Percentiles rank a stretch among this genome's conserved stretches.
These are phyloP conservation scores for Alcedo quadribrachys DNA, from an alignment of 2,797 vertebrate genomes.

Conservation along the genomic window DNA sequence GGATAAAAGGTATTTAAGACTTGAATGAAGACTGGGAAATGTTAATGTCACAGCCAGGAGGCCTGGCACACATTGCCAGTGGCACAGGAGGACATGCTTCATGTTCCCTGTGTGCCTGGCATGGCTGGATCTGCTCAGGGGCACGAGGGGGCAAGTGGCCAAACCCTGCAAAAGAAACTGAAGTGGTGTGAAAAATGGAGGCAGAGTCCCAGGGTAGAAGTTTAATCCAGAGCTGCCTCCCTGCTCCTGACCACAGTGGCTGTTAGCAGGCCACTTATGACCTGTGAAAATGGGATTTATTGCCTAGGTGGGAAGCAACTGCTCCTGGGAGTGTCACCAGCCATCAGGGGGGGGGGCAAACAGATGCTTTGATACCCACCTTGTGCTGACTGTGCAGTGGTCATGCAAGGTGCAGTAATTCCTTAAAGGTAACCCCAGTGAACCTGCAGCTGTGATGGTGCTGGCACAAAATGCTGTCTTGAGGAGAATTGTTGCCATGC, in stretches of 20 bases:
- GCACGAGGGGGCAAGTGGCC: not conserved
- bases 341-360: not conserved
- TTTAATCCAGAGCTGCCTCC: not conserved
- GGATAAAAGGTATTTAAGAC: constrained; percentile 6
- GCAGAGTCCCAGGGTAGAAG: not conserved
- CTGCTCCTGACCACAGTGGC: not conserved
- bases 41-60: not conserved
- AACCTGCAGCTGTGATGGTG: not conserved
- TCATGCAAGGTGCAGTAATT: not conserved
- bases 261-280: not conserved
- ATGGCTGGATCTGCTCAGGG: not conserved
- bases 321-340: not conserved
- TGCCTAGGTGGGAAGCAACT: not conserved
- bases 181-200: not conserved
- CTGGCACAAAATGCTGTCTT: not conserved
- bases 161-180: not conserved
- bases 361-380: not conserved
- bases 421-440: not conserved
- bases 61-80: not conserved
- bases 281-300: not conserved
- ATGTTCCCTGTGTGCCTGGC: not conserved
- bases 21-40: constrained; percentile 1
- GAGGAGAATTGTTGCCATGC: not conserved
- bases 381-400: not conserved
- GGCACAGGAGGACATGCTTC: constrained; percentile 35